These are phyloP conservation scores for Disparrhopalites patrizii DNA, from an alignment of 2,888 invertebrate species.

Conservation along the genomic window DNA sequence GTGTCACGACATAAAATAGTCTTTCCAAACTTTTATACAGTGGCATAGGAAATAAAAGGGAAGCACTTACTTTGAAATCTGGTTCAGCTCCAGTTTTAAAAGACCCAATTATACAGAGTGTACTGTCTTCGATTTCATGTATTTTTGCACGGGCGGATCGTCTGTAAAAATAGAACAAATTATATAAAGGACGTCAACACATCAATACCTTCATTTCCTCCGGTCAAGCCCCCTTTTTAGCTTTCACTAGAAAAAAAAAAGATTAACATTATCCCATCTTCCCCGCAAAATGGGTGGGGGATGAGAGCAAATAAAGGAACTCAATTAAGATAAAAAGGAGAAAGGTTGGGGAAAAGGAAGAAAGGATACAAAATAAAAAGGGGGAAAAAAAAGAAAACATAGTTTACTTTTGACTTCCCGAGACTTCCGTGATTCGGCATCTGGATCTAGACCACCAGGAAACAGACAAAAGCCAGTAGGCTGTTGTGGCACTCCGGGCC, in stretches of 20 bases:
- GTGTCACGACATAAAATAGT: too few relatives aligned
- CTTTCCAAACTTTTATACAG: too few relatives aligned
- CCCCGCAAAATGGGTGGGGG: neutral
- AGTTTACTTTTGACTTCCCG: slow-evolving; percentile 66
- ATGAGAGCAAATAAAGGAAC: neutral
- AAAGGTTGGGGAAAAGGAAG: neutral
- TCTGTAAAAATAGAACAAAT: slow-evolving; percentile 55
- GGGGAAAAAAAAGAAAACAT: neutral
- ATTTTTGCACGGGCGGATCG: slow-evolving; percentile 73
- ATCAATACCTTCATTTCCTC: too few relatives aligned
- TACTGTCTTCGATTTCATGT: slow-evolving; percentile 71
- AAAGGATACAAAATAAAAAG: slow-evolving; percentile 7
- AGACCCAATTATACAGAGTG: slow-evolving; percentile 74
- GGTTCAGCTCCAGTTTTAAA: slow-evolving; percentile 68
- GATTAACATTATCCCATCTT: too few relatives aligned
- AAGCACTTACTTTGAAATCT: slow-evolving; percentile 68
- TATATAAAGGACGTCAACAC: too few relatives aligned
- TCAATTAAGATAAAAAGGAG: neutral
- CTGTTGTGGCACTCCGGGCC: slow-evolving; percentile 79
- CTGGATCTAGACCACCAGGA: slow-evolving; percentile 81
- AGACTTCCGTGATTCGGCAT: slow-evolving; percentile 79
- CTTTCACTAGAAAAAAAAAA: too few relatives aligned
- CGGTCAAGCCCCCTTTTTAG: too few relatives aligned
- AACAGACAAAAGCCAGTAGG: slow-evolving; percentile 80
- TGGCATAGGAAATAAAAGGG: too few relatives aligned